Conservation (phyloP, 2,888 invertebrate species). For the Germaria angustata region DNA sequence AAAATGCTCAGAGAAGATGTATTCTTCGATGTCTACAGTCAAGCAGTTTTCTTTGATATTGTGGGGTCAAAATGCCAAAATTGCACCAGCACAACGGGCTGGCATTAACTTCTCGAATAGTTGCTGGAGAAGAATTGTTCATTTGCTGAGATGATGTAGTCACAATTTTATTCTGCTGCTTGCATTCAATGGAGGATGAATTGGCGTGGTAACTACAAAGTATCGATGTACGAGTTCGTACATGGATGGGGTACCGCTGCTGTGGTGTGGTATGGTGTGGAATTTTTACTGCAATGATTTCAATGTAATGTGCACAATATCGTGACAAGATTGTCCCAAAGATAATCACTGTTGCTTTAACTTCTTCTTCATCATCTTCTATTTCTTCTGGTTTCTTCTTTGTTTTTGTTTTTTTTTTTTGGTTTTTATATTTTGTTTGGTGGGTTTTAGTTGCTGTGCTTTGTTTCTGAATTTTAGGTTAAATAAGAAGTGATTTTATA, state of each 20-base stretch:
- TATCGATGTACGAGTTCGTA: no score
- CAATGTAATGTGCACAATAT: slow-evolving; percentile 73
- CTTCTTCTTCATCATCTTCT: slow-evolving; percentile 29
- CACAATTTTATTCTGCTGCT: slow-evolving; percentile 5
- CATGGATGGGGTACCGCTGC: slow-evolving; percentile 14
- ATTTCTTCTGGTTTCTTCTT: slow-evolving; percentile 35
- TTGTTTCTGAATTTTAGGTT: slow-evolving; percentile 27
- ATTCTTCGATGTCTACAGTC: slow-evolving; percentile 62
- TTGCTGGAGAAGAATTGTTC: slow-evolving; percentile 31
- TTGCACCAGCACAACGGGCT: slow-evolving; percentile 63
- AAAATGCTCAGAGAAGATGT: slow-evolving; percentile 36
- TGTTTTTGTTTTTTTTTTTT: neutral
- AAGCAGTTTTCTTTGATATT: slow-evolving; percentile 60
- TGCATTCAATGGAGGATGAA: neutral
- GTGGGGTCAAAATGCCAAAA: slow-evolving; percentile 70
- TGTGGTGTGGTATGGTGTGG: slow-evolving; percentile 49
- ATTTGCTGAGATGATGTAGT: slow-evolving; percentile 9
- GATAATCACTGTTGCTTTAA: slow-evolving; percentile 68
- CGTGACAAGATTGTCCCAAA: slow-evolving; percentile 79
- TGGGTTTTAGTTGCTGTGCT: slow-evolving; percentile 5
- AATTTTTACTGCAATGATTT: slow-evolving; percentile 62
- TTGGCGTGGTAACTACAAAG: slow-evolving; percentile 4
- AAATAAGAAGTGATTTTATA: slow-evolving; percentile 47
- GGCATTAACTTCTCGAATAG: slow-evolving; percentile 50
- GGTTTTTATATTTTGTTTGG: neutral